These are phyloP conservation scores for Idaea aversata DNA, from an alignment of 2,888 invertebrate genomes.

Conservation along the genomic window DNA sequence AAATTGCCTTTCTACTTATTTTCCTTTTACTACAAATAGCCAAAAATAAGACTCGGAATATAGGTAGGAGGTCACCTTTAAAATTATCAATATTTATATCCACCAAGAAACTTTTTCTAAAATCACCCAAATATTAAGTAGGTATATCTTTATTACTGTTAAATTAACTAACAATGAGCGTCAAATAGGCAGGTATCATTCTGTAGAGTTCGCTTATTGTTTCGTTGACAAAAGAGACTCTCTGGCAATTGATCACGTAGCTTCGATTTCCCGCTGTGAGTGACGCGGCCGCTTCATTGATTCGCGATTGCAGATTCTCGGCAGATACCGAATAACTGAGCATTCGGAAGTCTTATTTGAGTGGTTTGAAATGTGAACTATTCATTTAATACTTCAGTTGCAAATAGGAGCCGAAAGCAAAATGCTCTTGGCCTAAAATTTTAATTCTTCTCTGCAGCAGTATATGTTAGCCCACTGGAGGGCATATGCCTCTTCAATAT, in stretches of 20 bases:
- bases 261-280: not conserved
- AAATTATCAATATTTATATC: no score
- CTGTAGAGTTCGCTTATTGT: not conserved
- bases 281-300: conserved; percentile 1
- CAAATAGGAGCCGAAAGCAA: no score
- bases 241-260: not conserved
- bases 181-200: not conserved
- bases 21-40: no score
- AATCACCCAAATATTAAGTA: no score
- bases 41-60: no score
- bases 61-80: no score
- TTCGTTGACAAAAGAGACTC: not conserved
- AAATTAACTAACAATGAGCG: not conserved
- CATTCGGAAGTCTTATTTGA: not conserved
- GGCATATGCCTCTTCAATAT: no score
- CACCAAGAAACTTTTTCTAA: no score
- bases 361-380: not conserved
- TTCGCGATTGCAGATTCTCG: not conserved
- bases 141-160: not conserved
- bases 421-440: no score
- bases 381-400: not conserved
- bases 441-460: no score
- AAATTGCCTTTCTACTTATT: no score
- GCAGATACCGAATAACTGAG: not conserved
- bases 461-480: no score